Evolutionary conservation across 2,113 vertebrate species (phyloP), one percentile per base, ranked within the genome.

Genomic region (Ciconia boyciana): DNA sequence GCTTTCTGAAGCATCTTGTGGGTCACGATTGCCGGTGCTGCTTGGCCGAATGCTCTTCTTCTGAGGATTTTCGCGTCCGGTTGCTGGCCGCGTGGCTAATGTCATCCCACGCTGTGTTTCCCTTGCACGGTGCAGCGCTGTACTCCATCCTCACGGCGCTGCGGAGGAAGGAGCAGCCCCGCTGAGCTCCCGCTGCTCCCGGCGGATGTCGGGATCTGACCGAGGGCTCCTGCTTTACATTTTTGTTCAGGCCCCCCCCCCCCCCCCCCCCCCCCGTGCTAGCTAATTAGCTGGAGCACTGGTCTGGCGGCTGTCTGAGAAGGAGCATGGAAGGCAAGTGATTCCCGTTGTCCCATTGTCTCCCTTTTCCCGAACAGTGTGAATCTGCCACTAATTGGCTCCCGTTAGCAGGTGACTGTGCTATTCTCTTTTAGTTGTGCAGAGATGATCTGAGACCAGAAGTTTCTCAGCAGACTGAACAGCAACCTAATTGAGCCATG

Each of bases 1-100:
- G n/a, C 26, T 34, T 51, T 34, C 61, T 17, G 55, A 25, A 75
- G 72, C 16, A 8, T 29, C 54, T 39, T 5, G n/a, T 29, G 13
- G 55, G 55, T 58, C 61, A 16, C 0, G 4, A 4, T 8, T 46
- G 46, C 34, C 4, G 5, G n/a, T 11, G 26, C 76, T 46, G 51
- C 57, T 28, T 6, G 2, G 62, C 29, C 3, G 1, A 5, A 4
- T 1, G 25, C 43, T 58, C 10, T 13, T 60, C 52, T 28, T 34
- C n/a, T 10, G 39, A 28, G 51, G 62, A 6, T 31, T 46, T 43
- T 22, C 10, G 2, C 1, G 7, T 39, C 11, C 1, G 17, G 44
- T 29, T 1, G 2, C 31, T 28, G 48, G 55, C 26, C 1, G 3
- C 2, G 0, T 9, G 34, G 52, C 46, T 1, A 6, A 10, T 1